These are phyloP conservation scores for Branchipolynoe longqiensis DNA, from an alignment of 2,888 invertebrate genomes.

Conservation along the genomic window DNA sequence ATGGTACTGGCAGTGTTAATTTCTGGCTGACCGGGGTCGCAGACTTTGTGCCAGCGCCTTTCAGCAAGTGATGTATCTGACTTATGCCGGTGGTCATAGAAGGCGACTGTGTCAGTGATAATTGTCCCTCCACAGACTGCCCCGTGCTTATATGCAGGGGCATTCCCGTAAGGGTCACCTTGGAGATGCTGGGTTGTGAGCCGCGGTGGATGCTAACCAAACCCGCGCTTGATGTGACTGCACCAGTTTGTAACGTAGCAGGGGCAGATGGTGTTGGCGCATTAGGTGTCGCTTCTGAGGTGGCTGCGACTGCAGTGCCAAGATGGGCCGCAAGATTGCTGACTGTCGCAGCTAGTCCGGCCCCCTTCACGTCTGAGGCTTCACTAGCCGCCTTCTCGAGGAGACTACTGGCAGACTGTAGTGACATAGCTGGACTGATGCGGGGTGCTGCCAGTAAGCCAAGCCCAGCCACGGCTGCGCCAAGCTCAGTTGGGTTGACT, in stretches of 20 bases:
- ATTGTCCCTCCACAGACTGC: not conserved
- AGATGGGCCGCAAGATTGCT: constrained; percentile 33
- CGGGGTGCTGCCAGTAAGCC: constrained; percentile 24
- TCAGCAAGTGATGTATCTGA: constrained; percentile 50
- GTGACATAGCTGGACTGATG: not conserved
- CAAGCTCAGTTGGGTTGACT: constrained; percentile 13
- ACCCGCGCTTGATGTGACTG: not conserved
- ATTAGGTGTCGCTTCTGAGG: not conserved
- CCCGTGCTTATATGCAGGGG: constrained; percentile 19
- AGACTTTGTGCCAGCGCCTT: not conserved
- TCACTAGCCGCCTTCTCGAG: constrained; percentile 23
- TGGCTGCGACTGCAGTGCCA: not conserved
- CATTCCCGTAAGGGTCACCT: constrained; percentile 44
- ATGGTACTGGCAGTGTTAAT: not conserved
- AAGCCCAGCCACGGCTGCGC: not conserved
- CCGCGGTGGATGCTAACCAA: not conserved
- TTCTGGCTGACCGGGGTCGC: not conserved
- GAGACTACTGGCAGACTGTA: not conserved
- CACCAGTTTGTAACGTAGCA: not conserved
- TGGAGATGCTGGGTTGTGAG: not conserved
- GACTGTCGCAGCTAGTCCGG: constrained; percentile 31
- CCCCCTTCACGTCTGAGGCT: constrained; percentile 29
- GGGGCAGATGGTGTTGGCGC: not conserved
- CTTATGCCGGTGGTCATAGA: constrained; percentile 12
- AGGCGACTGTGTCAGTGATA: not conserved